phyloP scores from a whole-genome alignment of 2,113 vertebrate species.

The Scolopax mira region DNA sequence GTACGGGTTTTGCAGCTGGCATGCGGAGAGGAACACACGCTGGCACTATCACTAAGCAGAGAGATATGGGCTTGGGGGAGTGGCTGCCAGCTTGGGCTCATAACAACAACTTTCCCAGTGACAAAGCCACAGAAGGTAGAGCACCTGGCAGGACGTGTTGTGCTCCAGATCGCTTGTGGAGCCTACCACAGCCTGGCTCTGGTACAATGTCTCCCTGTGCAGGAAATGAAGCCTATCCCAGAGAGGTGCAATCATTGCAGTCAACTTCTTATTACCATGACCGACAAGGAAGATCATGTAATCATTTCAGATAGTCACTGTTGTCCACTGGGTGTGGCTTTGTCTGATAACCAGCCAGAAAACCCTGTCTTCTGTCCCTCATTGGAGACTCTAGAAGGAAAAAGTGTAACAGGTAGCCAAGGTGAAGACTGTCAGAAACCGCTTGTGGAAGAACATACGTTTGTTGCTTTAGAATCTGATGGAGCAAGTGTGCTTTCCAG shows the following conservation, averaged over 20 bases:
- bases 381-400: neutral
- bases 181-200: conserved; percentile 90
- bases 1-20: conserved; percentile 87
- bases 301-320: conserved; percentile 97
- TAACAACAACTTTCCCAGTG: conserved; percentile 78
- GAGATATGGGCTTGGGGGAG: conserved; percentile 98
- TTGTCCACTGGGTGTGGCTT: conserved; percentile 83
- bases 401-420: neutral
- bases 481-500: conserved; percentile 13
- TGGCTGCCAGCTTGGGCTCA: conserved; percentile 89
- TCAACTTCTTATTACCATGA: conserved; percentile 96
- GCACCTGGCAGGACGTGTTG: conserved; percentile 85
- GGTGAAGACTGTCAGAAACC: conserved; percentile 34
- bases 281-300: conserved; percentile 96
- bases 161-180: conserved; percentile 93
- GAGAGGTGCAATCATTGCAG: conserved; percentile 94
- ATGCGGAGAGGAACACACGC: conserved; percentile 89
- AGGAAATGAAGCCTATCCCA: conserved; percentile 80
- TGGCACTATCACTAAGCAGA: conserved; percentile 85
- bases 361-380: conserved; percentile 9
- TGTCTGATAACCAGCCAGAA: conserved; percentile 74
- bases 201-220: conserved; percentile 84
- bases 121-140: conserved; percentile 92
- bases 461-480: conserved; percentile 6
- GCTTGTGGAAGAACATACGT: neutral